Evolutionary conservation across 2,888 invertebrate genomes (phyloP).

Genomic region (Leptura quadrifasciata): DNA sequence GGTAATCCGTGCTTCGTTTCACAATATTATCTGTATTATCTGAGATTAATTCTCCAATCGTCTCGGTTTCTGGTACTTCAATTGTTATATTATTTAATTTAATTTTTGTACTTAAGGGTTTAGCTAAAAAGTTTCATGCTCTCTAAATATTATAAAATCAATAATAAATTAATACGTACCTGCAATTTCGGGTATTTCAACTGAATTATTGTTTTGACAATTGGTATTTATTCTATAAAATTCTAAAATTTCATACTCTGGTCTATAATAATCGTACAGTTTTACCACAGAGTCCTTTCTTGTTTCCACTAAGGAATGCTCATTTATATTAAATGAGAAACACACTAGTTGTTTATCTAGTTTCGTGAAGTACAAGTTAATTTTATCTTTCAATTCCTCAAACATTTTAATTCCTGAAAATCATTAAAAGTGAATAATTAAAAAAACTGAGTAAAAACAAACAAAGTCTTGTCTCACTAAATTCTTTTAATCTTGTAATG

Average conservation of each 20-base stretch:
- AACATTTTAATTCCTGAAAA: slow-evolving; percentile 75
- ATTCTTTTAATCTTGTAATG: no score
- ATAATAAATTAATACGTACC: slow-evolving; percentile 36
- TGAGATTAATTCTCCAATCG: neutral
- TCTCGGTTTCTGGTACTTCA: neutral
- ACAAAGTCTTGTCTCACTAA: no score
- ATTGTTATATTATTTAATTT: slow-evolving; percentile 24
- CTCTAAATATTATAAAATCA: neutral
- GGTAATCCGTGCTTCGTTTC: slow-evolving; percentile 21
- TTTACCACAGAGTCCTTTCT: slow-evolving; percentile 76
- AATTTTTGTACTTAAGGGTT: slow-evolving; percentile 16
- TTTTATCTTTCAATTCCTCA: slow-evolving; percentile 74
- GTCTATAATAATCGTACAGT: slow-evolving; percentile 81
- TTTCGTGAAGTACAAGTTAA: slow-evolving; percentile 76
- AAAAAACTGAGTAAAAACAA: no score
- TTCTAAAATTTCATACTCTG: slow-evolving; percentile 71
- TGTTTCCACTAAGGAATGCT: slow-evolving; percentile 73
- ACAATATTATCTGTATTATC: slow-evolving; percentile 24
- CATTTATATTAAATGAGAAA: slow-evolving; percentile 74
- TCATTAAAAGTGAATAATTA: neutral
- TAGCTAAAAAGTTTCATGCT: slow-evolving; percentile 8
- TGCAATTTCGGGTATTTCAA: slow-evolving; percentile 49
- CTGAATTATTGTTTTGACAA: slow-evolving; percentile 50
- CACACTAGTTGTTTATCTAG: slow-evolving; percentile 73
- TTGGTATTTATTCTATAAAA: slow-evolving; percentile 61